These are phyloP conservation scores for Dicrostonyx torquatus DNA, from an alignment of 2,797 vertebrate species.

Conservation along the genomic window DNA sequence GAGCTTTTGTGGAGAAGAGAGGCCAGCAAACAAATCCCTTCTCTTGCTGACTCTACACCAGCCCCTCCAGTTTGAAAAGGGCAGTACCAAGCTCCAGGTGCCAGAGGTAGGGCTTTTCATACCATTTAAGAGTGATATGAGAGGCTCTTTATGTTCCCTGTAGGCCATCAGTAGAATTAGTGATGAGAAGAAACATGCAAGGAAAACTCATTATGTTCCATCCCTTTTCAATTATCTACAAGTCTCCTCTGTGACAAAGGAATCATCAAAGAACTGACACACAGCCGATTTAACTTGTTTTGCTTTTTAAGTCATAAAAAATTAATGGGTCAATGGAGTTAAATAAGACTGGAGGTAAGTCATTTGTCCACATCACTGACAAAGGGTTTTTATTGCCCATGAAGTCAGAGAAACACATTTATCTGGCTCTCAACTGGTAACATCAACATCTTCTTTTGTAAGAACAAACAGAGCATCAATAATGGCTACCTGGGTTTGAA, in stretches of 20 bases:
- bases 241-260: slow-evolving; percentile 59
- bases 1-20: not conserved
- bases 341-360: not conserved
- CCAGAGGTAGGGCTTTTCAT: slow-evolving; percentile 57
- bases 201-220: slow-evolving; percentile 66
- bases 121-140: slow-evolving; percentile 59
- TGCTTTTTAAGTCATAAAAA: slow-evolving; percentile 50
- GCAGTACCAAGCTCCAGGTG: slow-evolving; percentile 10
- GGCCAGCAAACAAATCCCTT: slow-evolving; percentile 34
- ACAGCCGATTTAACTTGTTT: slow-evolving; percentile 47
- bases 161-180: slow-evolving; percentile 43
- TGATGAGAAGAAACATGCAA: slow-evolving; percentile 17
- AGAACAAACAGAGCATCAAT: not conserved
- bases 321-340: slow-evolving; percentile 1
- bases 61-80: slow-evolving; percentile 37
- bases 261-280: slow-evolving; percentile 71
- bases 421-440: not conserved
- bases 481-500: not conserved
- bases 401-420: not conserved
- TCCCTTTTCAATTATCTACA: slow-evolving; percentile 57
- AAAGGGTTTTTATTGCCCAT: not conserved
- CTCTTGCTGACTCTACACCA: slow-evolving; percentile 58
- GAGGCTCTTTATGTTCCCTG: slow-evolving; percentile 55
- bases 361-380: slow-evolving; percentile 9
- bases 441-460: not conserved